These are phyloP conservation scores for Andrena dorsata DNA, from an alignment of 2,888 invertebrate species.

Conservation along the genomic window DNA sequence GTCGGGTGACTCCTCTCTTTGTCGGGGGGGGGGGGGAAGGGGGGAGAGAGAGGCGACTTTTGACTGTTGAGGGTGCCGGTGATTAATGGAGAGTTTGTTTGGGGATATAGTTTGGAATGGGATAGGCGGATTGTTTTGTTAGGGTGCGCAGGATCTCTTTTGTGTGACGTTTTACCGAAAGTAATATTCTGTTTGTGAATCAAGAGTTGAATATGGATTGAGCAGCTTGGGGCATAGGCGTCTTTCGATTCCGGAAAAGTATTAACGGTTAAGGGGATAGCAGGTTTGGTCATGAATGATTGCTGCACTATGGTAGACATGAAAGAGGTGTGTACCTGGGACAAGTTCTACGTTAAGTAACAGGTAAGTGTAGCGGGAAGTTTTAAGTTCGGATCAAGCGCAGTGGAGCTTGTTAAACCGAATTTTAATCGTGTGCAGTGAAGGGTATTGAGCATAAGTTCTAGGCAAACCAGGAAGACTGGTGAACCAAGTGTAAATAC, in stretches of 20 bases:
- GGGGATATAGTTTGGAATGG: no score
- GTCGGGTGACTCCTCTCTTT: no score
- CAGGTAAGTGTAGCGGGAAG: conserved; percentile 34
- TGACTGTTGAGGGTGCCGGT: no score
- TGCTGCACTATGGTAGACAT: background rate
- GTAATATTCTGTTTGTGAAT: background rate
- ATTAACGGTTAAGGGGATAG: background rate
- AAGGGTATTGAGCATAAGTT: background rate
- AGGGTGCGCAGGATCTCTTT: background rate
- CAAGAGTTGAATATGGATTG: background rate
- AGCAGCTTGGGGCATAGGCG: background rate
- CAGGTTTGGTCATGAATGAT: background rate
- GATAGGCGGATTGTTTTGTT: no score
- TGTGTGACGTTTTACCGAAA: background rate
- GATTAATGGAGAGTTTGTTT: no score
- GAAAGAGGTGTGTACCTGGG: background rate
- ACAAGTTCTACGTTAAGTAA: conserved; percentile 19
- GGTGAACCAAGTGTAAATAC: conserved; percentile 3
- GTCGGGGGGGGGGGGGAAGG: no score
- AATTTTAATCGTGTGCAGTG: background rate
- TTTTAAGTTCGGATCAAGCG: conserved; percentile 27
- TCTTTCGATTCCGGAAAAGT: background rate
- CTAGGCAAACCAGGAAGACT: background rate
- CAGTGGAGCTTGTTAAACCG: conserved; percentile 1
- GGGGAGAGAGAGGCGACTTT: no score